These are phyloP conservation scores for Gymnobelideus leadbeateri DNA, from an alignment of 2,113 vertebrate genomes.

Conservation along the genomic window DNA sequence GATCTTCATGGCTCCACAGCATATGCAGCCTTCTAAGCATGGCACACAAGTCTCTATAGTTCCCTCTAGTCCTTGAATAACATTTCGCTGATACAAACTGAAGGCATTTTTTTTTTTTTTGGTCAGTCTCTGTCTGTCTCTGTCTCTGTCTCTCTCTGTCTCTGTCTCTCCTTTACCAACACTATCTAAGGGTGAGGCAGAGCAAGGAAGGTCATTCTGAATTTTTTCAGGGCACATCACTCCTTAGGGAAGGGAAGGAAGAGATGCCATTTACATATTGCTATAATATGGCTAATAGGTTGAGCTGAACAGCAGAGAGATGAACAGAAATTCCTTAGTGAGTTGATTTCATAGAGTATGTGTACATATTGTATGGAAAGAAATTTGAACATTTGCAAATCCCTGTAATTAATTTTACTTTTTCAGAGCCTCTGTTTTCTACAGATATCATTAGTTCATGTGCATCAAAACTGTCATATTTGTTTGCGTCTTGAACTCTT, in stretches of 20 bases:
- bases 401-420: neutral
- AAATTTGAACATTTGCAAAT: neutral
- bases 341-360: neutral
- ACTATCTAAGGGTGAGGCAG: neutral
- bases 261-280: neutral
- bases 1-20: neutral
- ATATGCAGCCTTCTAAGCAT: neutral
- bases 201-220: neutral
- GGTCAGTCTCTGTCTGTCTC: too few species aligned
- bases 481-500: neutral
- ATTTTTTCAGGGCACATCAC: neutral
- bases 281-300: neutral
- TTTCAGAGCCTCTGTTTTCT: conserved; percentile 8
- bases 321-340: neutral
- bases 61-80: neutral
- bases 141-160: too few species aligned
- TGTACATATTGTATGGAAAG: neutral
- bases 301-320: neutral
- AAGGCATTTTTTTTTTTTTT: neutral
- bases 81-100: neutral
- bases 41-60: neutral
- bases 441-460: conserved; percentile 18
- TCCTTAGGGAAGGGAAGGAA: neutral
- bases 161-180: neutral
- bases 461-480: neutral